Conservation (phyloP, 37 sponge, comb jelly and placozoan genomes). For the Lycopodina hypogea region DNA sequence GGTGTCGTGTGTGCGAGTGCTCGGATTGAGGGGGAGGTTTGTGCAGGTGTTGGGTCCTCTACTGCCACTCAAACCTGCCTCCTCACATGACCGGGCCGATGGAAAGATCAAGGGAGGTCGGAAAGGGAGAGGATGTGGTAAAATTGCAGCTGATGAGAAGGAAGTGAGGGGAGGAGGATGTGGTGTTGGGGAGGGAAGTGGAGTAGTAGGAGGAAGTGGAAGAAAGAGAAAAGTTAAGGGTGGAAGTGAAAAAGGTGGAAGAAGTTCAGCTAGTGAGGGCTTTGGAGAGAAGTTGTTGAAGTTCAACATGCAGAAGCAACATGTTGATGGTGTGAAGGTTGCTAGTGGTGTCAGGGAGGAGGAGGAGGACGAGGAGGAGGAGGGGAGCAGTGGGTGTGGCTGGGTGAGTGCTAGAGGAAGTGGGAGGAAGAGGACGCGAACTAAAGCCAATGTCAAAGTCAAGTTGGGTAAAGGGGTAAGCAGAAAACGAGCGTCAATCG, state of each 20-base stretch:
- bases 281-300: not conserved
- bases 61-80: not conserved
- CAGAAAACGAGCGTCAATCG: too few species aligned
- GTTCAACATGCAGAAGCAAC: not conserved
- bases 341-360: not conserved
- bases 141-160: not conserved
- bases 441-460: not conserved
- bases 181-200: not conserved
- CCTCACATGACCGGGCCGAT: not conserved
- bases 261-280: not conserved
- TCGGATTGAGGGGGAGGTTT: constrained; percentile 31
- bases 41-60: constrained; percentile 46
- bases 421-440: not conserved
- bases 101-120: not conserved
- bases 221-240: constrained; percentile 9
- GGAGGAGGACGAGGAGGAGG: not conserved
- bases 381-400: not conserved
- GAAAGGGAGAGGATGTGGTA: not conserved
- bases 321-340: not conserved
- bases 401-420: not conserved
- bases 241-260: constrained; percentile 17
- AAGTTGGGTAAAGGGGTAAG: not conserved
- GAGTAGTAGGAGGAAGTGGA: not conserved
- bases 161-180: not conserved
- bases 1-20: constrained; percentile 37